Percentiles rank a stretch among this genome's conserved stretches.
These are phyloP conservation scores for Apodemia mormo DNA, from an alignment of 2,888 invertebrate genomes.

Conservation along the genomic window DNA sequence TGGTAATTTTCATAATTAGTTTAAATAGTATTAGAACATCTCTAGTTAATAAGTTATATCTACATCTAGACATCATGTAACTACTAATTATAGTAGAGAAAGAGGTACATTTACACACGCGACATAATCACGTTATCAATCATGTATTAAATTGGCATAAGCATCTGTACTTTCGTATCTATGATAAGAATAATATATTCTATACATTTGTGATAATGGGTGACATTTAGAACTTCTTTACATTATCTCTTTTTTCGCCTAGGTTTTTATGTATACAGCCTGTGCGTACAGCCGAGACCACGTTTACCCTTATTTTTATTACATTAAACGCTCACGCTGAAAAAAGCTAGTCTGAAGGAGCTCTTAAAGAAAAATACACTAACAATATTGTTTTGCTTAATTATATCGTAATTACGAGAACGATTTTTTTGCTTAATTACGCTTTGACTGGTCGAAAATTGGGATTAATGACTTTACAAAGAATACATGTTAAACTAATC, in stretches of 20 bases:
- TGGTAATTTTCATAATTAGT: constrained; percentile 47
- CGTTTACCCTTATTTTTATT: background rate
- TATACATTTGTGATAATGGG: background rate
- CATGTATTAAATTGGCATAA: constrained; percentile 27
- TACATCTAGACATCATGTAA: constrained; percentile 30
- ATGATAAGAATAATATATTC: no score
- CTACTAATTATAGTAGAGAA: constrained; percentile 30
- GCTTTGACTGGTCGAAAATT: background rate
- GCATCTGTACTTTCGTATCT: background rate
- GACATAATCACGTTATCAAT: constrained; percentile 24
- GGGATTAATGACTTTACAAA: no score
- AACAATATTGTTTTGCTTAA: background rate
- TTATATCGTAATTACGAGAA: background rate
- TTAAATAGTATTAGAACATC: constrained; percentile 59
- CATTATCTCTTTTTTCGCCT: background rate
- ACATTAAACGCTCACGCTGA: background rate
- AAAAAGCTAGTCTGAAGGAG: background rate
- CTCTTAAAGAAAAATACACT: background rate
- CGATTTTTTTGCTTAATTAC: background rate
- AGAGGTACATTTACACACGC: constrained; percentile 42
- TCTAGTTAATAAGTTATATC: constrained; percentile 35
- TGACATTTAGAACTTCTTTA: background rate
- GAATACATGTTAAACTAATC: no score
- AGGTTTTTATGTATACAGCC: background rate
- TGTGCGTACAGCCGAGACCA: background rate